These are phyloP conservation scores for Myiopsitta monachus DNA, from an alignment of 2,113 vertebrate genomes.

Conservation along the genomic window DNA sequence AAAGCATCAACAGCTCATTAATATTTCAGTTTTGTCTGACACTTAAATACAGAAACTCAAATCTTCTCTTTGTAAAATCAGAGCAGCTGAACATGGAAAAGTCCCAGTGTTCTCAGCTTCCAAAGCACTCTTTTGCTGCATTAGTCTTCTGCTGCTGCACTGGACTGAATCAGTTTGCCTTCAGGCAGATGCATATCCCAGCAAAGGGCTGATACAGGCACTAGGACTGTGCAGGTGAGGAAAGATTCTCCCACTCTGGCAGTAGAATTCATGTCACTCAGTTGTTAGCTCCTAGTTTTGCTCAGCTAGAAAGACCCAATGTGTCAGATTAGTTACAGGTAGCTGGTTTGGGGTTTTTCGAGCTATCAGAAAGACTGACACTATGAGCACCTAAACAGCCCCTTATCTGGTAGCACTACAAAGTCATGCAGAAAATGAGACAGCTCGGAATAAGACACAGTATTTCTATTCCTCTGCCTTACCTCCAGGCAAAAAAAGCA, in stretches of 20 bases:
- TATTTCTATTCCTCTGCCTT: background rate
- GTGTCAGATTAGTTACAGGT: background rate
- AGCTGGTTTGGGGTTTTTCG: background rate
- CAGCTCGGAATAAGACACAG: background rate
- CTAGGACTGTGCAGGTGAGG: background rate
- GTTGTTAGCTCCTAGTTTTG: background rate
- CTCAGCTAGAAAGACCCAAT: background rate
- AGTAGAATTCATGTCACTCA: background rate
- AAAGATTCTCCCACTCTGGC: background rate
- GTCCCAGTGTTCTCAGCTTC: background rate
- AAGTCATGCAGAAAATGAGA: background rate
- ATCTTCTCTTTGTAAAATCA: background rate
- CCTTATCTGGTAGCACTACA: background rate
- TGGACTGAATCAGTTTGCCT: background rate
- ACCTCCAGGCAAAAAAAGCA: background rate
- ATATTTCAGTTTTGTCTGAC: background rate
- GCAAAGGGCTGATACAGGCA: background rate
- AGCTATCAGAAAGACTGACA: background rate
- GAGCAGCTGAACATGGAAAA: background rate
- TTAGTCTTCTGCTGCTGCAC: background rate
- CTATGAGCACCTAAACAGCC: background rate
- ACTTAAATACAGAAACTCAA: background rate
- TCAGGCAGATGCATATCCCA: fast-evolving
- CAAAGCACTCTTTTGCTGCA: background rate
- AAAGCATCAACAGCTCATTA: background rate